Evolutionary conservation across 2,797 vertebrate genomes (phyloP).

Genomic region (Phalanger gymnotis): DNA sequence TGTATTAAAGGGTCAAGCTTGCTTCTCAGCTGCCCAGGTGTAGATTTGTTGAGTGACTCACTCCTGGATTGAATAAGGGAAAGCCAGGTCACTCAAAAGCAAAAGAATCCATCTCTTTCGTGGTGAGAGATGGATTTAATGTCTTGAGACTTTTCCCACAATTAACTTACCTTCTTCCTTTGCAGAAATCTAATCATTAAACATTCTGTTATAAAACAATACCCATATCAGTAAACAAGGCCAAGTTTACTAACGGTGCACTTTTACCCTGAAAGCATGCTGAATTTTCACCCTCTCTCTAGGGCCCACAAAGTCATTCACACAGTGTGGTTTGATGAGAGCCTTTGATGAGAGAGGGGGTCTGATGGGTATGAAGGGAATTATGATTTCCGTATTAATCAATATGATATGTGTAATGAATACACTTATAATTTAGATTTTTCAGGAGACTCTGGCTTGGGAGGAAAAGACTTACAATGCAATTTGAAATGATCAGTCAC

Average conservation of each 20-base stretch:
- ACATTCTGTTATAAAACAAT: neutral
- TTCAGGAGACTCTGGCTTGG: no score
- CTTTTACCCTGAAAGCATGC: neutral
- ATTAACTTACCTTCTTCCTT: neutral
- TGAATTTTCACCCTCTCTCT: neutral
- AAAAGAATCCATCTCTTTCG: neutral
- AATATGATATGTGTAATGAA: no score
- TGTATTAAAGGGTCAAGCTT: neutral
- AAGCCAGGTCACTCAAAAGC: neutral
- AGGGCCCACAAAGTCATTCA: neutral
- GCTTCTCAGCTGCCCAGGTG: neutral
- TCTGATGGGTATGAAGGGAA: no score
- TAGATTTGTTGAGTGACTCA: neutral
- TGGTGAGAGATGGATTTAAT: neutral
- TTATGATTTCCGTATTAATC: no score
- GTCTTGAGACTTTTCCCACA: neutral
- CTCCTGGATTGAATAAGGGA: neutral
- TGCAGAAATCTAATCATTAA: neutral
- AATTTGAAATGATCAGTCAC: no score
- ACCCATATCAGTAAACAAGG: neutral
- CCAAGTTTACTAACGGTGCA: neutral
- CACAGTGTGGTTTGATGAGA: neutral
- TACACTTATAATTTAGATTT: no score
- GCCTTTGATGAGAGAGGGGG: neutral
- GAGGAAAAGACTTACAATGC: no score